These are phyloP conservation scores for Chaetodon auriga DNA, from an alignment of 2,113 vertebrate genomes.

Conservation along the genomic window DNA sequence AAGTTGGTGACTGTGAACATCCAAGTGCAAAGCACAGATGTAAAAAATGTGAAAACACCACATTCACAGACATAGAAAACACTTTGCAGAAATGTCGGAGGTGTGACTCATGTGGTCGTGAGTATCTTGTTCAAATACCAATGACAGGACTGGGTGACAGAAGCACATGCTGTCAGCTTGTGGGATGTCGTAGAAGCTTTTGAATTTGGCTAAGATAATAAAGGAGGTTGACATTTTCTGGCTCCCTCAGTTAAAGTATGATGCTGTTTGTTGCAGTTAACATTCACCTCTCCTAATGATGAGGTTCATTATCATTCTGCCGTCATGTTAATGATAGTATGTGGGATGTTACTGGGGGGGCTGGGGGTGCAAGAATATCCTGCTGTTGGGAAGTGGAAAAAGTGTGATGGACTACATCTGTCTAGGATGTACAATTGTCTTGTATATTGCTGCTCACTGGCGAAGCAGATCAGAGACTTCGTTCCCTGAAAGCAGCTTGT, in stretches of 20 bases:
- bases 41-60: accelerated
- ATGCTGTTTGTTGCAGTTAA: background rate
- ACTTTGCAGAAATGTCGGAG: accelerated
- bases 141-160: background rate
- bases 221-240: background rate
- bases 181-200: background rate
- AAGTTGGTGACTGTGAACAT: accelerated
- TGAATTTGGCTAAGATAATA: background rate
- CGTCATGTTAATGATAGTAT: no score
- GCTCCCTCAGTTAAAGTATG: background rate
- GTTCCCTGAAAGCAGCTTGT: background rate
- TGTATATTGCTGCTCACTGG: background rate
- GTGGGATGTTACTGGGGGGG: background rate
- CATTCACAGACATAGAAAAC: background rate
- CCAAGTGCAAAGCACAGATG: background rate
- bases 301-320: background rate
- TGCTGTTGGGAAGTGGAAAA: background rate
- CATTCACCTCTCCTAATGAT: background rate
- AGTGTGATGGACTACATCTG: background rate
- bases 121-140: conserved; percentile 39
- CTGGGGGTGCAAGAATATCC: no score
- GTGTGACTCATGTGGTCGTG: accelerated
- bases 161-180: background rate
- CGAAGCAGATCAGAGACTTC: background rate
- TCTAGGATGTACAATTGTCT: background rate